Conservation (phyloP, 2,888 invertebrate species). For the Laothoe populi region DNA sequence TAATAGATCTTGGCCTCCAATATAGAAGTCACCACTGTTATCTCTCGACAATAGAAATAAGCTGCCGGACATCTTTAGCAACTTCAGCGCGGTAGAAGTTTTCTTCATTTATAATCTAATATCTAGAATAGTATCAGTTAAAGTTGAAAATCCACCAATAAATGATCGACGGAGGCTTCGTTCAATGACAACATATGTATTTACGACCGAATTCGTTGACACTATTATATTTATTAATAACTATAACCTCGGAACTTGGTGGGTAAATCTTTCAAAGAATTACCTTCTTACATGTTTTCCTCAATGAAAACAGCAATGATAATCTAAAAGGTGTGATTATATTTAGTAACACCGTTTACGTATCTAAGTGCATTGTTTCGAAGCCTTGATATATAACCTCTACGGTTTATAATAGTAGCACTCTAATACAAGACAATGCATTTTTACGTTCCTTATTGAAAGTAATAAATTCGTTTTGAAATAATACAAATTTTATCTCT, state of each 20-base stretch:
- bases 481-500: no score
- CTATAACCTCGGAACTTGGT: neutral
- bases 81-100: no score
- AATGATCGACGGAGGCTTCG: no score
- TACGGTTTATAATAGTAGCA: neutral
- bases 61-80: no score
- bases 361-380: constrained; percentile 33
- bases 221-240: neutral
- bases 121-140: no score
- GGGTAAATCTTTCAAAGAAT: constrained; percentile 5
- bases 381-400: constrained; percentile 4
- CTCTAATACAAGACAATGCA: constrained; percentile 11
- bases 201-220: neutral
- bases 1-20: no score
- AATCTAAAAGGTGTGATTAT: constrained; percentile 2
- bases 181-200: no score
- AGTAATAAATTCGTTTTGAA: no score
- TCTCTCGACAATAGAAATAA: no score
- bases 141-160: no score
- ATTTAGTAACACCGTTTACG: constrained; percentile 12
- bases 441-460: constrained; percentile 10
- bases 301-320: constrained; percentile 6
- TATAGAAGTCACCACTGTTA: no score
- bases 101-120: no score
- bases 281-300: neutral